Percentiles rank a stretch among this genome's conserved stretches.
These are phyloP conservation scores for Drosophila sturtevanti DNA, from an alignment of 1,140 invertebrate species.

Conservation along the genomic window DNA sequence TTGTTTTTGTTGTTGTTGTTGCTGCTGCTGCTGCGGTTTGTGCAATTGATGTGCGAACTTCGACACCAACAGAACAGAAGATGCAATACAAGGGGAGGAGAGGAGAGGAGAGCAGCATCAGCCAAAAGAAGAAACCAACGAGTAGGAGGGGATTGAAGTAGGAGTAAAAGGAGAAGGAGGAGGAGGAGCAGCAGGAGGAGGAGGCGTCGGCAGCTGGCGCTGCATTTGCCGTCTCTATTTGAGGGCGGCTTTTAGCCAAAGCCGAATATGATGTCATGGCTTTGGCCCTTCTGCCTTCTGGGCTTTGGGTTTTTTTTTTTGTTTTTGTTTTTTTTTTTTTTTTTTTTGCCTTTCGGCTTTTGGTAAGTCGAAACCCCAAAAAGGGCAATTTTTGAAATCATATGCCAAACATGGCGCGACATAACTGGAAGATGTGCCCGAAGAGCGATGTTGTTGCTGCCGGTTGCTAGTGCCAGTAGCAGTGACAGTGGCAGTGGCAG, in stretches of 20 bases:
- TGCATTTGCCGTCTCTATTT: slow-evolving; percentile 75
- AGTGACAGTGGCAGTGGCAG: slow-evolving; percentile 20
- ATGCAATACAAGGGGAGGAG: slow-evolving; percentile 4
- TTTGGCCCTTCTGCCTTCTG: slow-evolving; percentile 33
- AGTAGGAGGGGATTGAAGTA: no score
- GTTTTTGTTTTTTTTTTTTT: neutral
- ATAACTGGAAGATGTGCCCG: slow-evolving; percentile 54
- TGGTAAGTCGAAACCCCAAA: slow-evolving; percentile 79
- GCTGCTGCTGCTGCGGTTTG: slow-evolving; percentile 54
- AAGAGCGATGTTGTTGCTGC: neutral
- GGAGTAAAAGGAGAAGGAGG: neutral
- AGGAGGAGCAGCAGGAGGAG: neutral
- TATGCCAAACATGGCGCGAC: slow-evolving; percentile 80
- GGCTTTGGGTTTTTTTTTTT: neutral
- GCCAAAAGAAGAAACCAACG: neutral
- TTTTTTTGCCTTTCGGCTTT: slow-evolving; percentile 22
- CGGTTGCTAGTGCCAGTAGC: slow-evolving; percentile 9
- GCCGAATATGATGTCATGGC: slow-evolving; percentile 82
- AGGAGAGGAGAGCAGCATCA: neutral
- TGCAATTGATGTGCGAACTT: slow-evolving; percentile 81
- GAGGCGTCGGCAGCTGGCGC: neutral
- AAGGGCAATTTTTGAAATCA: slow-evolving; percentile 81
- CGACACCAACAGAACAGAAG: slow-evolving; percentile 48
- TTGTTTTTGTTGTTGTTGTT: neutral
- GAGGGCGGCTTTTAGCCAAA: slow-evolving; percentile 74